Base-by-base conservation (phyloP, 2,888 invertebrate species). In the Abrostola triplasia region DNA sequence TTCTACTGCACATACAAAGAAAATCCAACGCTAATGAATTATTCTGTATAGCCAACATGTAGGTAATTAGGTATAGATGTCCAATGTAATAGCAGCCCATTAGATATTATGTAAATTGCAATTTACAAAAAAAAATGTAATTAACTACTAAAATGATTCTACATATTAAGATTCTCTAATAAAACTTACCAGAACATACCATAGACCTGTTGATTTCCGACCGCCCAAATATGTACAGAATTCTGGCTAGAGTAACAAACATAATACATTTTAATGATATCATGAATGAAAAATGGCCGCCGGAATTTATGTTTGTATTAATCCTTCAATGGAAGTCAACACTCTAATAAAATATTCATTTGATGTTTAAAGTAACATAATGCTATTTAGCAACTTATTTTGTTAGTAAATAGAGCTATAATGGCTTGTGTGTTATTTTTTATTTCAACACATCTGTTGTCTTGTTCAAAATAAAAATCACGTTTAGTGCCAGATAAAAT, bases 281-380 rank as follows among this genome's bases (percentile, higher is more conserved):
- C 68, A 53, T 68, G 68, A 73, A 73, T 73, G 68, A 70, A 56
- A 59, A 58, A 76, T 75, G 64, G 59, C 59, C 54, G 76, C 67
- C 35, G 64, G 57, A 59, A 36, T 52, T 59, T 58, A 59, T 47
- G 76, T 59, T 73, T 71, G 68, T 71, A 76, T 68, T 68, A 73
- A 68, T 60, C 68, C 56, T 12, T 52, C 61, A 60, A 68, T 70
- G 55, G 42, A 38, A 56, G 51, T 42, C 41, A 49, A 37, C 69
- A 60, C 54, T 55, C 55, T 11, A 48, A 7, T 61, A 49, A 56
- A 70, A 69, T 67, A 67, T 5, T 65, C 58, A 59, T 44, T 13
- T 47, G 6, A 24, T 73, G 61, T 41, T 67, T 59, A 53, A 44
- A 57, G 35, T 50, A 36, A 40, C 67, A 55, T 73, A 69, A 52